These are phyloP conservation scores for Sthenelais limicola DNA, from an alignment of 2,888 invertebrate genomes.

Conservation along the genomic window DNA sequence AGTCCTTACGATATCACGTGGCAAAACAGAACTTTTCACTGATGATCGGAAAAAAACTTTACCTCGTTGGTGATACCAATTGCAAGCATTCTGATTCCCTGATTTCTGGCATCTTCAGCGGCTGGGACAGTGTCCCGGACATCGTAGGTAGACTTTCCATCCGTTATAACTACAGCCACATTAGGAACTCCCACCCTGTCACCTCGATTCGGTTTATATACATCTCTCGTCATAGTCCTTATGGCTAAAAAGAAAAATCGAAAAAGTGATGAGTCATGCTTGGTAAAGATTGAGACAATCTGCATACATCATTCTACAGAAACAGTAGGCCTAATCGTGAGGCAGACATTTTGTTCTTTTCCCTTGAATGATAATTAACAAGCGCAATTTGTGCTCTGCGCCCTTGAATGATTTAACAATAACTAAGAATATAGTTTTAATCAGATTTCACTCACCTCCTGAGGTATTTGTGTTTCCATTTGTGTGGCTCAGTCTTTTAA, in stretches of 20 bases:
- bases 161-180: slow-evolving; percentile 37
- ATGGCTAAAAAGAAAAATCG: neutral
- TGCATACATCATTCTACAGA: too few relatives aligned
- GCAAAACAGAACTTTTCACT: too few relatives aligned
- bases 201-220: neutral
- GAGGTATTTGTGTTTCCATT: slow-evolving; percentile 30
- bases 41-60: too few relatives aligned
- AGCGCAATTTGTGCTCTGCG: too few relatives aligned
- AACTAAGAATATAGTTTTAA: too few relatives aligned
- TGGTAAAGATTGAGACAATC: too few relatives aligned
- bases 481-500: slow-evolving; percentile 3
- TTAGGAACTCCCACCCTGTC: slow-evolving; percentile 16
- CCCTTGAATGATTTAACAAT: too few relatives aligned
- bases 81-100: neutral
- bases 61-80: slow-evolving; percentile 29
- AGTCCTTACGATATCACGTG: too few relatives aligned
- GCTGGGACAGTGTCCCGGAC: neutral
- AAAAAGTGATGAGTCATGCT: too few relatives aligned
- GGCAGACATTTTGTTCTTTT: too few relatives aligned
- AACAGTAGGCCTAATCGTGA: too few relatives aligned
- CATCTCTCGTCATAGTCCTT: neutral
- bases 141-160: slow-evolving; percentile 35
- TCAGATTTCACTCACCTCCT: slow-evolving; percentile 24
- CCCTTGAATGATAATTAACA: too few relatives aligned
- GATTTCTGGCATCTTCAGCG: neutral